Base-by-base conservation (phyloP, 2,888 invertebrate genomes). In the Steinernema hermaphroditum region DNA sequence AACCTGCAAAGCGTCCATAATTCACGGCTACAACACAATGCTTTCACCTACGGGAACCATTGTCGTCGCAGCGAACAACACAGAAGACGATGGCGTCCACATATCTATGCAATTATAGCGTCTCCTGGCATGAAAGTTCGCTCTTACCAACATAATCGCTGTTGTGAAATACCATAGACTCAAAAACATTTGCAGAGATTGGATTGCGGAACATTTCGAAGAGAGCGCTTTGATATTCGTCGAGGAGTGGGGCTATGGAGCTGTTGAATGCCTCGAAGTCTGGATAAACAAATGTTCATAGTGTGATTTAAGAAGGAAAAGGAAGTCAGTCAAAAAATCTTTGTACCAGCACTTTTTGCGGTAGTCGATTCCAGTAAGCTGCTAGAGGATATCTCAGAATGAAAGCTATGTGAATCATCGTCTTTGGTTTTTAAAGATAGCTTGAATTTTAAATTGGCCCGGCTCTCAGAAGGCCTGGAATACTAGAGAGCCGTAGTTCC, bases 1-100 rank as follows among this genome's bases (percentile, higher is more conserved):
- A 84, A n/a, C 83, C 82, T 80, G 68, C 9, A 49, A 0, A 0
- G 49, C 16, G 22, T 8, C 1, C 1, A 19, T 9, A n/a, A 68
- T 32, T 32, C 32, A n/a, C 6, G 29, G 8, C 12, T 16, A 29
- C 8, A 2, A 16, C 29, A 62, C 16, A 32, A 16, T 16, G 32
- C 12, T 71, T 46, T 46, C 57, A 80, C 81, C 82, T 50, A 83
- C 83, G n/a, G 84, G 84, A 32, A 84, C 78, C 68, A 84, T 80
- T 1, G 84, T 83, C 0, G 83, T 84, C 8, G 82, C 74, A 2
- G 84, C 81, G 72, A 84, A 80, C n/a, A 84, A 74, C 14, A 84
- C 71, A 4, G 84, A 78, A 0, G 80, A 76, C 19, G 80, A 76
- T 34, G 78, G 75, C 9, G 80, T 82, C 84, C 84, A 84, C 32